Evolutionary conservation across 1,140 invertebrate genomes (phyloP).

Genomic region (Hypothenemus hampei): DNA sequence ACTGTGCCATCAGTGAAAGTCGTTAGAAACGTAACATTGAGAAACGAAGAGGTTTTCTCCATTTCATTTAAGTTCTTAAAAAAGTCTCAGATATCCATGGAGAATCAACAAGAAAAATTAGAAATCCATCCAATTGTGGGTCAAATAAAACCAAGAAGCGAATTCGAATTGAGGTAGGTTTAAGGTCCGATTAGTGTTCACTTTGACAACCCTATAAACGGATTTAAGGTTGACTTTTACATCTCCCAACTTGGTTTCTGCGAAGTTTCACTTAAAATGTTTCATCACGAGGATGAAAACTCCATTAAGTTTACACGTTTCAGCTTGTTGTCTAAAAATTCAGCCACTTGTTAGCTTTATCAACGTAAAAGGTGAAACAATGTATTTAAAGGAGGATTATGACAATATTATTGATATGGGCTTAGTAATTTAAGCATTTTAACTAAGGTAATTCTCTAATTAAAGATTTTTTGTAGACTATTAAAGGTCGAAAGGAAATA

Average conservation of each 20-base stretch:
- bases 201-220: neutral
- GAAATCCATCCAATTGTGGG: constrained; percentile 43
- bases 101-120: constrained; percentile 40
- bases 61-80: constrained; percentile 41
- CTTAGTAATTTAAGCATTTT: constrained; percentile 40
- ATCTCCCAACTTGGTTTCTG: constrained; percentile 39
- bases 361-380: constrained; percentile 23
- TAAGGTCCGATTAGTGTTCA: neutral
- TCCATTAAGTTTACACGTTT: constrained; percentile 41
- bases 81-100: constrained; percentile 41
- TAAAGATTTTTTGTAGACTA: constrained; percentile 35
- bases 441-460: no score
- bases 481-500: constrained; percentile 29
- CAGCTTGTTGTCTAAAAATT: constrained; percentile 39
- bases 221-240: constrained; percentile 42
- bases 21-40: constrained; percentile 32
- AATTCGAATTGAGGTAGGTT: constrained; percentile 31
- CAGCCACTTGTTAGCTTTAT: constrained; percentile 26
- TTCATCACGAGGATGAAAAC: constrained; percentile 42
- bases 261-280: constrained; percentile 44
- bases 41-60: constrained; percentile 44
- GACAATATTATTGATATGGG: constrained; percentile 45
- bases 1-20: constrained; percentile 39
- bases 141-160: constrained; percentile 35
- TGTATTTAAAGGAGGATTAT: constrained; percentile 31